A percentile compares a stretch with the other conserved stretches of the same genome.
These are phyloP conservation scores for Cynocephalus volans DNA, from an alignment of 2,113 vertebrate genomes.

Conservation along the genomic window DNA sequence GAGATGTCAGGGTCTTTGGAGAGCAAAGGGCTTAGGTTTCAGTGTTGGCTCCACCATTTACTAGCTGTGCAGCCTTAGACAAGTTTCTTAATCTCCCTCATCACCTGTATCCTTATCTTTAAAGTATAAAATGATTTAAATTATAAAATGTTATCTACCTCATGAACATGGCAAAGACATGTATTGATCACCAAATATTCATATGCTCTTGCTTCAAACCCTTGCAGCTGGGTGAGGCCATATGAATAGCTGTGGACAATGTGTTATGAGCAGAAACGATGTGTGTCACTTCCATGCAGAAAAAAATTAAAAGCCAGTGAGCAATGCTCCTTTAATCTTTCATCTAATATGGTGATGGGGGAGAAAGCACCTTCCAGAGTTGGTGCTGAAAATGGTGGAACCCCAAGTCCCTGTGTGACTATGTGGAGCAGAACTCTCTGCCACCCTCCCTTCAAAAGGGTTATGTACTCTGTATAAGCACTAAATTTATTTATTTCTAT, in stretches of 20 bases:
- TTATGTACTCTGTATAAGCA: neutral
- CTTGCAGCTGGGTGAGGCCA: neutral
- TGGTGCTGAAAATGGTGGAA: neutral
- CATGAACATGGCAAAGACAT: neutral
- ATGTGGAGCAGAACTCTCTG: neutral
- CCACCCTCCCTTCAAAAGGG: neutral
- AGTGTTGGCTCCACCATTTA: neutral
- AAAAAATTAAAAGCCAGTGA: neutral
- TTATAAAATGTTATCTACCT: neutral
- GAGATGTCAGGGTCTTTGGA: neutral
- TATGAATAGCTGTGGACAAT: neutral
- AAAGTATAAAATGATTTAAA: too few relatives aligned
- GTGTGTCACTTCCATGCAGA: neutral
- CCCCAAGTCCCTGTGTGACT: neutral
- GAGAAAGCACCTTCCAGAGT: neutral
- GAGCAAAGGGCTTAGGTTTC: neutral
- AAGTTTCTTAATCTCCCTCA: neutral
- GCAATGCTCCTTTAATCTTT: neutral
- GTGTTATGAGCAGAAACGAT: neutral
- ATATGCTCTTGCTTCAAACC: fast-evolving
- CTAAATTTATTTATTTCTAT: neutral
- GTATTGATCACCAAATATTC: neutral
- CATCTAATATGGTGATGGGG: neutral
- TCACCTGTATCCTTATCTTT: neutral
- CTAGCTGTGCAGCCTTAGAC: neutral